Percentiles rank a stretch among this genome's conserved stretches.
Conservation (phyloP, 2,797 vertebrate species). For the Pipistrellus pipistrellus region DNA sequence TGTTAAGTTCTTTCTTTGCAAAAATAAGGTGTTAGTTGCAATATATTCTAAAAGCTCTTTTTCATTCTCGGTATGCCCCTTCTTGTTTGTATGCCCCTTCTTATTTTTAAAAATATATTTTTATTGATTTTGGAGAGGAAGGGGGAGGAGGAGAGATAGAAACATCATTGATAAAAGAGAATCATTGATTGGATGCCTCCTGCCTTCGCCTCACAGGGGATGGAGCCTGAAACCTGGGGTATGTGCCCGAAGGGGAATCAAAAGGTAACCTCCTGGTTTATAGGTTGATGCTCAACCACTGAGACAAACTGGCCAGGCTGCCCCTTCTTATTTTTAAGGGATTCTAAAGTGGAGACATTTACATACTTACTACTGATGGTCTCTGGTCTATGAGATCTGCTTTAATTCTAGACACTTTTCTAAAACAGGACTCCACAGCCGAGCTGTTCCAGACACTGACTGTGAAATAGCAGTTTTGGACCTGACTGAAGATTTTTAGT, state of each 20-base stretch:
- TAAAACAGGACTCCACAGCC: constrained; percentile 27
- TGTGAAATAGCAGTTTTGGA: not conserved
- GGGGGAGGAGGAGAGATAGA: too few relatives aligned
- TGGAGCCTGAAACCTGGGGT: too few relatives aligned
- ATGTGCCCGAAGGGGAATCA: too few relatives aligned
- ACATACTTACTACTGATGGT: not conserved
- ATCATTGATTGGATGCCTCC: too few relatives aligned
- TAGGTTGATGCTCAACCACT: too few relatives aligned
- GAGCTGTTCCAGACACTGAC: constrained; percentile 23
- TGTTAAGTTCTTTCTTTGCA: not conserved
- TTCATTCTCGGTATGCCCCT: not conserved
- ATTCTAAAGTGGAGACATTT: constrained; percentile 6
- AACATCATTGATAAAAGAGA: too few relatives aligned
- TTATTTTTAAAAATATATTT: not conserved
- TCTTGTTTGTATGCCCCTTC: not conserved
- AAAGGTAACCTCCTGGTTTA: too few relatives aligned
- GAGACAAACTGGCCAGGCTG: too few relatives aligned
- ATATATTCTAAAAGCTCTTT: not conserved
- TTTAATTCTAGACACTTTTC: constrained; percentile 29
- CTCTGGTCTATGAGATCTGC: constrained; percentile 42
- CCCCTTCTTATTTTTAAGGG: not conserved
- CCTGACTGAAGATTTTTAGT: not conserved
- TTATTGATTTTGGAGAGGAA: too few relatives aligned
- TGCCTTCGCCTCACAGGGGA: too few relatives aligned
- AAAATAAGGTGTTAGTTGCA: not conserved